phyloP scores from a whole-genome alignment of 2,113 vertebrate species.

The Xiphorhynchus elegans region DNA sequence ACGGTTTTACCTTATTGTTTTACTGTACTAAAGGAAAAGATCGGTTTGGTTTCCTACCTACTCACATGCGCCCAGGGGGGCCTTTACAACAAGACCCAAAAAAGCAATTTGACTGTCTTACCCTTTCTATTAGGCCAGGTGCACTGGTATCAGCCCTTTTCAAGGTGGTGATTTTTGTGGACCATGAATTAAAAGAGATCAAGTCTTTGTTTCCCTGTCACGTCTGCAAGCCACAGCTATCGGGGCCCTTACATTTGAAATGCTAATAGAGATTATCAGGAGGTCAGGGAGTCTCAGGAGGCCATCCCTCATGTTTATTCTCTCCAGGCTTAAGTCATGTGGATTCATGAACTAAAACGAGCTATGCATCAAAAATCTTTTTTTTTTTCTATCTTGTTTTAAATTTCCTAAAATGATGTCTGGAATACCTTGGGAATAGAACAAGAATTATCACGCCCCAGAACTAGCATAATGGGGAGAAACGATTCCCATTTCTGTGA shows the following conservation, averaged over 20 bases:
- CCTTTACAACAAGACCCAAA: not conserved
- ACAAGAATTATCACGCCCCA: not conserved
- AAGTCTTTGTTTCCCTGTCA: conserved; percentile 40
- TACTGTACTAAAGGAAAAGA: not conserved
- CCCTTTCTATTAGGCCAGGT: conserved; percentile 15
- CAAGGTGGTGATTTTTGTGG: conserved; percentile 6
- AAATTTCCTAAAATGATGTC: not conserved
- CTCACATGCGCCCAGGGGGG: not conserved
- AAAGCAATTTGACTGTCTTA: not conserved
- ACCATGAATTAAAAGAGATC: conserved; percentile 33
- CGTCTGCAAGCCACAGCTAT: not conserved
- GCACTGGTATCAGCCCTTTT: not conserved
- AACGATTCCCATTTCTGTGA: not conserved
- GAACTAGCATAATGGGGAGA: not conserved
- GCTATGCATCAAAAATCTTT: not conserved
- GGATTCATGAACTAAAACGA: not conserved
- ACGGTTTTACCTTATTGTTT: conserved; percentile 2
- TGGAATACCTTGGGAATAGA: not conserved
- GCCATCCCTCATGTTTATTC: not conserved
- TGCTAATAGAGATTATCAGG: conserved; percentile 61
- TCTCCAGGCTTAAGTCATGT: not conserved
- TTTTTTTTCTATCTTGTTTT: not conserved
- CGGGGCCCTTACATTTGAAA: conserved; percentile 42
- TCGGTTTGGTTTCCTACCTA: not conserved
- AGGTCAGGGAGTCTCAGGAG: conserved; percentile 4